phyloP scores from a whole-genome alignment of 2,113 vertebrate genomes.

The Lates calcarifer region DNA sequence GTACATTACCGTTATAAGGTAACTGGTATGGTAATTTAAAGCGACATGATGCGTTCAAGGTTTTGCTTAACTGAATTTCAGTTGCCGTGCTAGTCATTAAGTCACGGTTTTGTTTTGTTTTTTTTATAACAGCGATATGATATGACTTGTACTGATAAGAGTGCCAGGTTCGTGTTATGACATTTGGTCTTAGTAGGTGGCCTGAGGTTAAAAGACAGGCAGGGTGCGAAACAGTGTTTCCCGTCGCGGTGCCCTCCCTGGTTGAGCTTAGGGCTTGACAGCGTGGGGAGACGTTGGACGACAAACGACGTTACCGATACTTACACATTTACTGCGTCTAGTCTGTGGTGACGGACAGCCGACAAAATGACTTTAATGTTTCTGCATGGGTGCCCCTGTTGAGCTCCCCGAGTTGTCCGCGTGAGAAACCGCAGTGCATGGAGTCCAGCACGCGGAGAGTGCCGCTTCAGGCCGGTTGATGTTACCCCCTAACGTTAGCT shows the following conservation, averaged over 20 bases:
- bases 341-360: background rate
- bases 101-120: background rate
- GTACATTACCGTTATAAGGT: constrained; percentile 5
- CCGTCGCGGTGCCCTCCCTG: background rate
- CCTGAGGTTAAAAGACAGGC: background rate
- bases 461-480: constrained; percentile 19
- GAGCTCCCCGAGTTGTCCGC: constrained; percentile 7
- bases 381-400: background rate
- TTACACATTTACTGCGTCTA: background rate
- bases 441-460: background rate
- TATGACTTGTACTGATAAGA: background rate
- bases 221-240: background rate
- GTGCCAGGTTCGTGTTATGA: background rate
- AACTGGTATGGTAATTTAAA: background rate
- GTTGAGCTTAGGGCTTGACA: background rate
- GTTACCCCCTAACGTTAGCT: background rate
- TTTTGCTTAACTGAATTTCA: background rate
- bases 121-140: background rate
- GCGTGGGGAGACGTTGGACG: background rate
- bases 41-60: background rate
- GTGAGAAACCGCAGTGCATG: constrained; percentile 27
- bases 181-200: constrained; percentile 6
- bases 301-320: background rate
- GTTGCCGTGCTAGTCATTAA: background rate
- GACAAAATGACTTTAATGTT: constrained; percentile 12